Evolutionary conservation across 2,797 vertebrate species (phyloP).

Genomic region (Cossypha heuglini): DNA sequence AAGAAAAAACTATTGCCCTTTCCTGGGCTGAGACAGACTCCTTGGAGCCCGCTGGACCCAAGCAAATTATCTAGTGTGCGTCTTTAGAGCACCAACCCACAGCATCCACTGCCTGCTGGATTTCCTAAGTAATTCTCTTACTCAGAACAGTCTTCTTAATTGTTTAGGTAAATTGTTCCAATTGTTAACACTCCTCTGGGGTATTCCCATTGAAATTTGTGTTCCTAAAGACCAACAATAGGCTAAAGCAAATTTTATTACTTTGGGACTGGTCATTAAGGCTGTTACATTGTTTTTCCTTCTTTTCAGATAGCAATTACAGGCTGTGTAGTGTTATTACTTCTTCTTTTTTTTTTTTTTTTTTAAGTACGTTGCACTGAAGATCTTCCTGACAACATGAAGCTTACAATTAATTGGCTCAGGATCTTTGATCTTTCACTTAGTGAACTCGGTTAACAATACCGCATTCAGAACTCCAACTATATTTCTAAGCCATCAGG

Average conservation of each 20-base stretch:
- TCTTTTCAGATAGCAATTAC: neutral
- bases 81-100: neutral
- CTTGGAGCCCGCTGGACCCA: accelerated
- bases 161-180: neutral
- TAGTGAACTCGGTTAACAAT: neutral
- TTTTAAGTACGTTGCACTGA: neutral
- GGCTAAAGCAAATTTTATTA: neutral
- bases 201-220: neutral
- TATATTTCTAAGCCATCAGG: neutral
- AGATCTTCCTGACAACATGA: neutral
- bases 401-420: neutral
- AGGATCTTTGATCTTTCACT: neutral
- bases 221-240: neutral
- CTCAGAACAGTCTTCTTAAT: neutral
- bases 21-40: neutral
- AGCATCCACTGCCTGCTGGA: neutral
- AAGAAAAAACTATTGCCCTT: neutral
- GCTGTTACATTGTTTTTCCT: neutral
- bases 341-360: neutral
- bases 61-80: accelerated
- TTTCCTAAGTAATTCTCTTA: neutral
- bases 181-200: neutral
- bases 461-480: neutral
- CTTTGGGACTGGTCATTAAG: neutral
- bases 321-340: neutral